These are phyloP conservation scores for crab-eating macaque (Macaca fascicularis) DNA, from an alignment of 2,113 vertebrate genomes.

Conservation along the genomic window DNA sequence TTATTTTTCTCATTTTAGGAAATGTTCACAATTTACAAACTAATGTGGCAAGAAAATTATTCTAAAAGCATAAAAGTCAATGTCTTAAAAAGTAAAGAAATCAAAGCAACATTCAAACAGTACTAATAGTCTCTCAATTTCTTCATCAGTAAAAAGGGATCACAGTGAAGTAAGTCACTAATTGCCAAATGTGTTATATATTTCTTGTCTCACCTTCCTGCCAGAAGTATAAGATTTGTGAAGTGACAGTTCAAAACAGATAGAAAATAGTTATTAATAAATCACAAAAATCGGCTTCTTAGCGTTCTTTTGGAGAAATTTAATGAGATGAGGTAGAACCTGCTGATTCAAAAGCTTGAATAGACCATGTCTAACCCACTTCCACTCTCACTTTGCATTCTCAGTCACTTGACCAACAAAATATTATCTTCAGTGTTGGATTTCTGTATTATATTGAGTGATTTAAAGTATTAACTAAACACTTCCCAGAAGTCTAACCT, in stretches of 20 bases:
- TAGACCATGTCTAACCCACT: neutral
- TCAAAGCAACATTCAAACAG: neutral
- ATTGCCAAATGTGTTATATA: neutral
- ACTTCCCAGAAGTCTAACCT: neutral
- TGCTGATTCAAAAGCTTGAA: neutral
- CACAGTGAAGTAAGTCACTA: neutral
- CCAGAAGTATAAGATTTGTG: neutral
- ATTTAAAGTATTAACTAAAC: slow-evolving; percentile 12
- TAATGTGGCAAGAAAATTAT: slow-evolving; percentile 13
- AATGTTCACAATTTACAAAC: slow-evolving; percentile 23
- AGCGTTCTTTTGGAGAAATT: neutral
- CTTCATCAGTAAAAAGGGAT: neutral
- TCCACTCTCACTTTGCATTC: neutral
- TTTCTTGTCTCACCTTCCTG: neutral
- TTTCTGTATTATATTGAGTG: neutral
- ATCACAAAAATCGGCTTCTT: neutral
- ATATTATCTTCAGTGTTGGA: neutral
- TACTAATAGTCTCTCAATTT: neutral
- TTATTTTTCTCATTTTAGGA: slow-evolving; percentile 36
- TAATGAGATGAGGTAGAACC: neutral
- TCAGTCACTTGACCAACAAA: neutral
- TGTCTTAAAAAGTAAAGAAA: neutral
- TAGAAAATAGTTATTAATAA: neutral
- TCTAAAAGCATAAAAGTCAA: slow-evolving; percentile 14
- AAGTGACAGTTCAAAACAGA: neutral